Evolutionary conservation across 2,888 invertebrate species (phyloP), one percentile per base, ranked within the genome.

Genomic region (Xanthorhoe designata): DNA sequence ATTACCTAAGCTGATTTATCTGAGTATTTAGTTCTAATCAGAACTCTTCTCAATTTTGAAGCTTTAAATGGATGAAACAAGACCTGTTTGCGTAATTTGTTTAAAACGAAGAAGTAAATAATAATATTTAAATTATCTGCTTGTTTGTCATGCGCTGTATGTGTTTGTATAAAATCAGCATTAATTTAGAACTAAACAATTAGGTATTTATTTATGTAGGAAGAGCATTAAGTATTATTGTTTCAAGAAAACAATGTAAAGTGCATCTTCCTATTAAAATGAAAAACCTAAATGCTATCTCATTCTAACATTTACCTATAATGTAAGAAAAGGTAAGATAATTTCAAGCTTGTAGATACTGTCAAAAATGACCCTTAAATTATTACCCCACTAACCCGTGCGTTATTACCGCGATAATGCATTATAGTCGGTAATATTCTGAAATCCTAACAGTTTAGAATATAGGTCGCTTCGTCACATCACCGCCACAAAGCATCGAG

Each of bases 401-500:
- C 18, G 19, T 66, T 52, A 62, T 42, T 52, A 52, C 56, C 42
- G 32, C 50, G 55, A 42, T 55, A 59, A 52, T 57, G 52, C 24
- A 66, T 47, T 61, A 54, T 38, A 19, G 10, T 6, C 57, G 47
- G 32, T 51, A 65, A 52, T 57, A 52, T 60, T 45, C 58, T 55
- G n/a, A 66, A 59, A 55, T 59, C 4, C 15, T 47, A 52, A 49
- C 47, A 60, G 49, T 42, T 55, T 57, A 42, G 61, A 57, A 64
- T 64, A 68, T 64, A 52, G 59, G 66, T 72, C 69, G 64, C 65
- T 60, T 55, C 56, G 49, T 51, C 60, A 53, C 66, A 61, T 54
- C 52, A 47, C 13, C 53, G 59, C 65, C 64, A 64, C 73, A 71
- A 68, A 68, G 72, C 76, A 71, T 72, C 75, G 75, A 79, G 84